Evolutionary conservation across 2,888 invertebrate genomes (phyloP).

Genomic region (Drosophila pseudotakahashii): DNA sequence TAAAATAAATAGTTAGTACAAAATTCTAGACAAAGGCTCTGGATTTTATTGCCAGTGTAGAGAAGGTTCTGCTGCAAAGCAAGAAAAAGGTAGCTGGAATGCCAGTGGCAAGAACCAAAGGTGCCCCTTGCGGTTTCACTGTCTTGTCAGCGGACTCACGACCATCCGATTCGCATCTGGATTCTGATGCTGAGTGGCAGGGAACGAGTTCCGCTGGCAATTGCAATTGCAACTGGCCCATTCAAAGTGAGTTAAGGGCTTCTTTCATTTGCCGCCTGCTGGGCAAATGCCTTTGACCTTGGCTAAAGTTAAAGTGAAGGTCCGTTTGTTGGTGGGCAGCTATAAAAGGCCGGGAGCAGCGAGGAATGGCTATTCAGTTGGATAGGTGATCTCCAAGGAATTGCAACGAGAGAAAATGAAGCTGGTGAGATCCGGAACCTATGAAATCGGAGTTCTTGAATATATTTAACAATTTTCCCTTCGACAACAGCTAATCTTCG

Average conservation of each 20-base stretch:
- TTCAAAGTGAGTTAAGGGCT: conserved; percentile 67
- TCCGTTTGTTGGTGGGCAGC: neutral
- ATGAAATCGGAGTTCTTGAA: neutral
- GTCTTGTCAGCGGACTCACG: conserved; percentile 39
- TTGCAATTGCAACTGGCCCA: conserved; percentile 54
- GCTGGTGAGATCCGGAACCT: conserved; percentile 52
- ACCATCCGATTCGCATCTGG: conserved; percentile 41
- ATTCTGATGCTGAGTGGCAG: conserved; percentile 39
- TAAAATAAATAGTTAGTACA: too few relatives aligned
- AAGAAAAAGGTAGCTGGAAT: neutral
- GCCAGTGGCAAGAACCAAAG: neutral
- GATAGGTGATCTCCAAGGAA: conserved; percentile 21
- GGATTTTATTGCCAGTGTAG: neutral
- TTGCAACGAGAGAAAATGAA: conserved; percentile 52
- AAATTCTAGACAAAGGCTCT: too few relatives aligned
- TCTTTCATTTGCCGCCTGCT: conserved; percentile 62
- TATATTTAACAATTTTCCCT: neutral
- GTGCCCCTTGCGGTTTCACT: conserved; percentile 4
- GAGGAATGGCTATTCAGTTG: conserved; percentile 48
- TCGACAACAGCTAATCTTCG: conserved; percentile 55
- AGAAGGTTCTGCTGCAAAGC: neutral
- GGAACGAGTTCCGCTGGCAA: conserved; percentile 42
- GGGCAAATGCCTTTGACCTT: conserved; percentile 67
- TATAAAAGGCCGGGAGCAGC: conserved; percentile 56
- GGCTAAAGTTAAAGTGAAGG: conserved; percentile 29